A percentile compares a stretch with the other conserved stretches of the same genome.
Evolutionary conservation across 2,888 invertebrate species (phyloP).

Genomic region (Hydroisotoma schaefferi): DNA sequence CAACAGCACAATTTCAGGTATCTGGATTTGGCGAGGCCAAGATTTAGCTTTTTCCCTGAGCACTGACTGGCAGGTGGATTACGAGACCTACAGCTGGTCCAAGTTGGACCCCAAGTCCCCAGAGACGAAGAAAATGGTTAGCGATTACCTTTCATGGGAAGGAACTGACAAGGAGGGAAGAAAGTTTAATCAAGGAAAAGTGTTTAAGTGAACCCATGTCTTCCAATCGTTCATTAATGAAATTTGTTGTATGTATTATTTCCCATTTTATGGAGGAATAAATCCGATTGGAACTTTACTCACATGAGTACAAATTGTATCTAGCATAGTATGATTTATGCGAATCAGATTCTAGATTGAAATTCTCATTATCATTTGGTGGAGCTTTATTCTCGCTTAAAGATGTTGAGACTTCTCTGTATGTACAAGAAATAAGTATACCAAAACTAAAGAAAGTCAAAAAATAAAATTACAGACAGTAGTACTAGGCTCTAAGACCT

Average conservation of each 20-base stretch:
- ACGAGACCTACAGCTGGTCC: constrained; percentile 92
- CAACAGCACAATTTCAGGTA: constrained; percentile 86
- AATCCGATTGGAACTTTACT: constrained; percentile 9
- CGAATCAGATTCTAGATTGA: too few species aligned
- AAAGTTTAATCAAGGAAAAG: constrained; percentile 96
- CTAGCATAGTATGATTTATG: constrained; percentile 24
- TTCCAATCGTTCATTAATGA: background rate
- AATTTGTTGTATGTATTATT: constrained; percentile 3
- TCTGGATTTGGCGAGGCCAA: constrained; percentile 98
- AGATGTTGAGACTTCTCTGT: too few species aligned
- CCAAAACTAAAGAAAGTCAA: too few species aligned
- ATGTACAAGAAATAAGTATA: too few species aligned
- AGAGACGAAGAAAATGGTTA: constrained; percentile 79
- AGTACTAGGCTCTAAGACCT: too few species aligned
- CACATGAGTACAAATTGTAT: background rate
- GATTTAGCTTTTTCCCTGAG: constrained; percentile 85
- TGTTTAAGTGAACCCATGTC: constrained; percentile 77
- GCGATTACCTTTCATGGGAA: constrained; percentile 86
- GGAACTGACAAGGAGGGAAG: constrained; percentile 83
- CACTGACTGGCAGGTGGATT: constrained; percentile 95
- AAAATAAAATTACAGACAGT: too few species aligned
- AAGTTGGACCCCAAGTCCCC: constrained; percentile 78
- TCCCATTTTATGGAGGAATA: constrained; percentile 4
- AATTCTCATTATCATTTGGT: too few species aligned
- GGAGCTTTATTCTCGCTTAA: too few species aligned